These are phyloP conservation scores for Brenthis daphne DNA, from an alignment of 2,888 invertebrate genomes.

Conservation along the genomic window DNA sequence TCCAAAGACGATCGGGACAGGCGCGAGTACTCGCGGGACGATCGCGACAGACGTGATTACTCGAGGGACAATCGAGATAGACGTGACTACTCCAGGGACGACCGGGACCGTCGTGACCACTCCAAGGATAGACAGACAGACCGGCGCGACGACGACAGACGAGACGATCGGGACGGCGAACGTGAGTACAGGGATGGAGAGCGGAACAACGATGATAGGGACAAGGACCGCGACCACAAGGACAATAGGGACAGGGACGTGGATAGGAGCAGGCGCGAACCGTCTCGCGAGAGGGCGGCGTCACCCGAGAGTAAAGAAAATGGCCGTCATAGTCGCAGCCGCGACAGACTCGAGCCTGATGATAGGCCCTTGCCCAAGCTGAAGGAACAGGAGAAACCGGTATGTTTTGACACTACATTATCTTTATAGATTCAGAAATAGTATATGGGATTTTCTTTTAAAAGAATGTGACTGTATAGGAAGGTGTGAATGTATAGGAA, in stretches of 20 bases:
- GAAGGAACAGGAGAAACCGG: constrained; percentile 88
- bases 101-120: constrained; percentile 46
- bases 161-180: constrained; percentile 30
- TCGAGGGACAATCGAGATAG: constrained; percentile 48
- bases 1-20: constrained; percentile 46
- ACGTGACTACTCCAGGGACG: constrained; percentile 49
- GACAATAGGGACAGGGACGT: constrained; percentile 38
- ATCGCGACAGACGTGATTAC: constrained; percentile 42
- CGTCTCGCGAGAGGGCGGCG: constrained; percentile 26
- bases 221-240: constrained; percentile 31
- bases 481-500: too few species aligned
- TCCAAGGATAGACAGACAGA: constrained; percentile 41
- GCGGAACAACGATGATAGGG: constrained; percentile 35
- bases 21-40: constrained; percentile 45
- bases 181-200: constrained; percentile 6
- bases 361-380: constrained; percentile 85
- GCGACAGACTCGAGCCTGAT: constrained; percentile 59
- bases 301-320: constrained; percentile 45
- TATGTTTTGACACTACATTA: constrained; percentile 57
- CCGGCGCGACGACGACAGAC: constrained; percentile 34
- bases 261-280: constrained; percentile 24
- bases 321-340: constrained; percentile 61
- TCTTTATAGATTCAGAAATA: too few species aligned
- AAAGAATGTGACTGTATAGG: too few species aligned
- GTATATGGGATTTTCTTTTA: too few species aligned